phyloP scores from a whole-genome alignment of 2,797 vertebrate genomes.

The Pseudochromis fuscus region DNA sequence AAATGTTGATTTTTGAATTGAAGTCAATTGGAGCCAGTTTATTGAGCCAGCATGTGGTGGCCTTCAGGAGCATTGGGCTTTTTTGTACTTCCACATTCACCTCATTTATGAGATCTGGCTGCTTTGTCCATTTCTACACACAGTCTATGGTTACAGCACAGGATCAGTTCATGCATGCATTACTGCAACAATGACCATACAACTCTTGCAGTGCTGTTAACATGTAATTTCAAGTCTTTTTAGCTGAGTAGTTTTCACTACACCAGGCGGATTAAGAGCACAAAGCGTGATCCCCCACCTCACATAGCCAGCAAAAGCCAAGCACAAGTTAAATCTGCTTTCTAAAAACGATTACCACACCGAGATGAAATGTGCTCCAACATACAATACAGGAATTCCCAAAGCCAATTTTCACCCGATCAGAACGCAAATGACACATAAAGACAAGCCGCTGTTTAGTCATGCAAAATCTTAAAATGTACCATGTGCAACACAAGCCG shows the following conservation, averaged over 20 bases:
- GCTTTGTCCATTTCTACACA: no score
- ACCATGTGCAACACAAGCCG: slow-evolving; percentile 26
- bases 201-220: slow-evolving; percentile 12
- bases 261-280: slow-evolving; percentile 46
- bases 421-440: slow-evolving; percentile 34
- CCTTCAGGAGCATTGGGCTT: no score
- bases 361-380: slow-evolving; percentile 35
- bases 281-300: slow-evolving; percentile 47
- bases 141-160: no score
- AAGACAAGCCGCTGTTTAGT: slow-evolving; percentile 27
- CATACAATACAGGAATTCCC: slow-evolving; percentile 39
- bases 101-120: no score
- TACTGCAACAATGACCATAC: neutral
- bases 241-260: slow-evolving; percentile 24
- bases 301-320: slow-evolving; percentile 31
- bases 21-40: no score
- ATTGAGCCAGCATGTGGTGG: no score
- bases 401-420: slow-evolving; percentile 53
- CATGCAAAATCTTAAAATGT: slow-evolving; percentile 19
- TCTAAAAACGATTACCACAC: slow-evolving; percentile 56
- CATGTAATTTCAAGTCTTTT: slow-evolving; percentile 25
- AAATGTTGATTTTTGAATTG: no score
- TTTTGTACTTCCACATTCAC: no score
- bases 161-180: slow-evolving; percentile 7
- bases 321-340: slow-evolving; percentile 58